These are phyloP conservation scores for Tenodera sinensis DNA, from an alignment of 2,888 invertebrate species.

Conservation along the genomic window DNA sequence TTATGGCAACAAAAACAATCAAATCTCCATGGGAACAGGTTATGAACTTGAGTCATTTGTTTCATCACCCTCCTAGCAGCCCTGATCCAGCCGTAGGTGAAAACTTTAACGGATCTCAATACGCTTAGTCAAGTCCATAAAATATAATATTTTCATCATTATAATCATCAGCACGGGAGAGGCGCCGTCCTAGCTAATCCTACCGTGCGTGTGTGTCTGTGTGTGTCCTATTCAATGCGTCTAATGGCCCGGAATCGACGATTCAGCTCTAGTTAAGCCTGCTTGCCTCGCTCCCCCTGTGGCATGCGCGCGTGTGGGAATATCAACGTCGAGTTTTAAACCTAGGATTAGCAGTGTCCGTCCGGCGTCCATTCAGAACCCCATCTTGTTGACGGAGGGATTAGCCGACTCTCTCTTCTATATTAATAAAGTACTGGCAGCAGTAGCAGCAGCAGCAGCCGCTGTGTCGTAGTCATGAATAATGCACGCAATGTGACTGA, in stretches of 20 bases:
- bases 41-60: neutral
- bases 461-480: neutral
- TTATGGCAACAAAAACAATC: neutral
- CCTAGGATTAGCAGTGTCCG: conserved; percentile 8
- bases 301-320: neutral
- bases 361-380: neutral
- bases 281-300: neutral
- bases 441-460: neutral
- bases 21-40: neutral
- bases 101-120: neutral
- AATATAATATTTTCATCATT: neutral
- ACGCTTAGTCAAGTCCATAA: neutral
- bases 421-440: conserved; percentile 9
- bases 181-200: neutral
- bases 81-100: neutral
- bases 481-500: neutral
- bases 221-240: conserved; percentile 11
- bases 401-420: neutral
- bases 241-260: conserved; percentile 24
- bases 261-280: conserved; percentile 10
- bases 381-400: conserved; percentile 13
- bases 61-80: neutral
- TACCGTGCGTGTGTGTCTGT: no score
- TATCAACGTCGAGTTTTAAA: conserved; percentile 11
- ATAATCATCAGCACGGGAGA: neutral